Percentiles rank a stretch among this genome's conserved stretches.
These are phyloP conservation scores for Rhabditoides inermis DNA, from an alignment of 2,888 invertebrate species.

Conservation along the genomic window DNA sequence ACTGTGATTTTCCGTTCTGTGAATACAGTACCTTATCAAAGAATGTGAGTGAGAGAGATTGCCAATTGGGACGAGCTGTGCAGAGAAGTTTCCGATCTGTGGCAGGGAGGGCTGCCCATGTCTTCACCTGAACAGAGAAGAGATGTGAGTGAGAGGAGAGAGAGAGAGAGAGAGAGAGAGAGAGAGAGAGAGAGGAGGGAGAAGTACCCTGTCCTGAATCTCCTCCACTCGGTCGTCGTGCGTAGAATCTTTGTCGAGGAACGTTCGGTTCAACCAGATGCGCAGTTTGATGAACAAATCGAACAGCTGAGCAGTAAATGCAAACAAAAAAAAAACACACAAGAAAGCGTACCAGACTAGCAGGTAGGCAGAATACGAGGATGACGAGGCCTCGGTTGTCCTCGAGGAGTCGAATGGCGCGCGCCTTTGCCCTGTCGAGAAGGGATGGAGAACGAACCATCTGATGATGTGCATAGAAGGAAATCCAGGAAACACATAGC, in stretches of 20 bases:
- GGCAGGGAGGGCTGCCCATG: constrained; percentile 53
- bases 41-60: constrained; percentile 65
- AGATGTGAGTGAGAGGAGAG: too few relatives aligned
- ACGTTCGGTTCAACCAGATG: constrained; percentile 30
- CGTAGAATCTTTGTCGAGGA: constrained; percentile 18
- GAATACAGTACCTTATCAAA: constrained; percentile 61
- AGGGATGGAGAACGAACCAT: too few relatives aligned
- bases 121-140: constrained; percentile 30
- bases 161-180: too few relatives aligned
- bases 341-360: constrained; percentile 59
- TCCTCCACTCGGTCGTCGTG: constrained; percentile 43
- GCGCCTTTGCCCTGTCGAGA: constrained; percentile 54
- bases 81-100: constrained; percentile 60
- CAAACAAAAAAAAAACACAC: not conserved
- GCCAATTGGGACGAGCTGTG: constrained; percentile 67
- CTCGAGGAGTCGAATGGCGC: constrained; percentile 39
- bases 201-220: constrained; percentile 23
- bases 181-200: too few relatives aligned
- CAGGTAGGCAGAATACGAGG: constrained; percentile 64
- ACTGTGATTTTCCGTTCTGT: too few relatives aligned
- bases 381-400: constrained; percentile 57
- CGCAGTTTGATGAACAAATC: constrained; percentile 34
- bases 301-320: constrained; percentile 26
- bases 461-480: too few relatives aligned
- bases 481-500: too few relatives aligned